Percentiles rank a stretch among this genome's conserved stretches.
Evolutionary conservation across 1,140 invertebrate genomes (phyloP).

Genomic region (Dysdera silvatica): DNA sequence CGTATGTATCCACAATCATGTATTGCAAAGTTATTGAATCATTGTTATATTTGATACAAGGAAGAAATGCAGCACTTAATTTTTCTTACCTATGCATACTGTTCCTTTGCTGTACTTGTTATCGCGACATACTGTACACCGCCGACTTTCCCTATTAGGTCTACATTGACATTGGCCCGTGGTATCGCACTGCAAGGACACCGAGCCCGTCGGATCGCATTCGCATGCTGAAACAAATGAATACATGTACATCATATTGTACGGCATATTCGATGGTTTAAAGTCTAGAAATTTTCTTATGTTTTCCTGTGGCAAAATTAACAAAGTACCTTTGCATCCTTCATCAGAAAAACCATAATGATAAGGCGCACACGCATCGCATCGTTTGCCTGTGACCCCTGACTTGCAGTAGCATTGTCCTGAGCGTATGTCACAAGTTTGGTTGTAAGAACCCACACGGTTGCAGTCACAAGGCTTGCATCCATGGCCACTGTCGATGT

Average conservation of each 20-base stretch:
- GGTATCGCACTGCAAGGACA: conserved; percentile 68
- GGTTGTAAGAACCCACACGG: conserved; percentile 69
- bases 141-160: conserved; percentile 77
- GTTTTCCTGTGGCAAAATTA: conserved; percentile 4
- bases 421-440: conserved; percentile 64
- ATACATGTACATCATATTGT: not conserved
- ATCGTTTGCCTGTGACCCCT: conserved; percentile 73
- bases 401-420: conserved; percentile 78
- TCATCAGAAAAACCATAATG: conserved; percentile 81
- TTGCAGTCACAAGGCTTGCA: conserved; percentile 80
- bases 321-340: conserved; percentile 56
- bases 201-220: conserved; percentile 78
- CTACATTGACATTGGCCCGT: conserved; percentile 81
- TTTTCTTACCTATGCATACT: conserved; percentile 57
- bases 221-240: conserved; percentile 54
- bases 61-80: too few species aligned
- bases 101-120: conserved; percentile 77
- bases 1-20: not conserved
- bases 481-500: conserved; percentile 63
- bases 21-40: not conserved
- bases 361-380: conserved; percentile 71
- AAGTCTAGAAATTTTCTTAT: not conserved
- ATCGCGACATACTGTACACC: conserved; percentile 84
- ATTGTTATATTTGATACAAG: too few species aligned
- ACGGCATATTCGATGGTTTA: not conserved